Conservation (phyloP, 2,797 vertebrate genomes). For the Scarus forsteni region DNA sequence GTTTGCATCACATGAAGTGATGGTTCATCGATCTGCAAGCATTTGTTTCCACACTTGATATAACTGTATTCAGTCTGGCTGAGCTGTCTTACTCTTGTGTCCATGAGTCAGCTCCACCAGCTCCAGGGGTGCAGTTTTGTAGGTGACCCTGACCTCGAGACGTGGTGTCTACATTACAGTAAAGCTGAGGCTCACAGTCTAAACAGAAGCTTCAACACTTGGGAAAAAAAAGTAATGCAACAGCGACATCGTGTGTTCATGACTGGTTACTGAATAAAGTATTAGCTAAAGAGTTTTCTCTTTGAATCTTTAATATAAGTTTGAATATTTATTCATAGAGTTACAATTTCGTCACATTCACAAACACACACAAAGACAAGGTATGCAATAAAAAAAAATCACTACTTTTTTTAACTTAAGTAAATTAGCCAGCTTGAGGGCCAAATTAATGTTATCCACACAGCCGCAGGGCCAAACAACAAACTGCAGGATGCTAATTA, state of each 20-base stretch:
- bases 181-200: neutral
- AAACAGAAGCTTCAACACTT: neutral
- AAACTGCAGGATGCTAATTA: no score
- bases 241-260: constrained; percentile 46
- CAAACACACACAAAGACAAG: no score
- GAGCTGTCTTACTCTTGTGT: constrained; percentile 35
- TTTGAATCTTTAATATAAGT: no score
- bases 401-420: no score
- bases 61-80: constrained; percentile 20
- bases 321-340: no score
- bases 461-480: no score
- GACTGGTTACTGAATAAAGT: no score
- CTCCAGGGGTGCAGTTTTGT: constrained; percentile 30
- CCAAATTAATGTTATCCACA: no score
- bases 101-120: constrained; percentile 52
- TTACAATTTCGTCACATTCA: no score
- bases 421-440: no score
- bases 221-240: constrained; percentile 22
- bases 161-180: constrained; percentile 14
- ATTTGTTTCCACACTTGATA: constrained; percentile 42
- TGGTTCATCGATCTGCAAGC: neutral
- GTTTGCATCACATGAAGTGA: neutral
- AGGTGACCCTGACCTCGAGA: constrained; percentile 53
- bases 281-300: no score
- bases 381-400: no score